Evolutionary conservation across 2,113 vertebrate species (phyloP).

Genomic region (Sorex fumeus): DNA sequence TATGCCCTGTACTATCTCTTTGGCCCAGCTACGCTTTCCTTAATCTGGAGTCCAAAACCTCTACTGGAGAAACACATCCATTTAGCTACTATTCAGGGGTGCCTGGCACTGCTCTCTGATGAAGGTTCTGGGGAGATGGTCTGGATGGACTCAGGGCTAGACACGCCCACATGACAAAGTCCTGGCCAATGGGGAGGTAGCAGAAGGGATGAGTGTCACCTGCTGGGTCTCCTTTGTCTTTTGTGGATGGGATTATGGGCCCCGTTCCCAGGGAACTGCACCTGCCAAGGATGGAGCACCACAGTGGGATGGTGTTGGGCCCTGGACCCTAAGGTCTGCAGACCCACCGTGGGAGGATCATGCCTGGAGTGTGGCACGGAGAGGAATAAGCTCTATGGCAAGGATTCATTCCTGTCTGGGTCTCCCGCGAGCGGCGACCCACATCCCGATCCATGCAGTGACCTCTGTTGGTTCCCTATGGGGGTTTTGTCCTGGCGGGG

Average conservation of each 20-base stretch:
- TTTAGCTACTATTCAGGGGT: background rate
- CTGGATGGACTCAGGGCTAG: background rate
- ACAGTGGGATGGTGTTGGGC: no score
- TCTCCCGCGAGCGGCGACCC: no score
- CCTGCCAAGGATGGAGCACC: no score
- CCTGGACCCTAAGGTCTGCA: no score
- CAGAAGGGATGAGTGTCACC: background rate
- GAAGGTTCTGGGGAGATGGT: background rate
- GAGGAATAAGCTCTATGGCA: background rate
- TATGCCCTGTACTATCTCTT: no score
- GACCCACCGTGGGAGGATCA: background rate
- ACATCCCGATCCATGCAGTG: background rate
- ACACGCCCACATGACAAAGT: background rate
- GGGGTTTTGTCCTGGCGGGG: background rate
- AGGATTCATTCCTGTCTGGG: no score
- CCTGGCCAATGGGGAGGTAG: background rate
- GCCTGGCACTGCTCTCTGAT: background rate
- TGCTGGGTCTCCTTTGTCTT: background rate
- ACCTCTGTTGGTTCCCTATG: background rate
- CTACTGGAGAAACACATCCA: background rate
- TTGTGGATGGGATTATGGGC: no score
- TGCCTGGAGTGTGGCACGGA: no score
- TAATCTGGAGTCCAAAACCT: background rate
- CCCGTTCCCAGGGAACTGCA: background rate
- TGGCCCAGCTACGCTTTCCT: background rate